Evolutionary conservation across 2,888 invertebrate genomes (phyloP).

Genomic region (Eristalis tenax): DNA sequence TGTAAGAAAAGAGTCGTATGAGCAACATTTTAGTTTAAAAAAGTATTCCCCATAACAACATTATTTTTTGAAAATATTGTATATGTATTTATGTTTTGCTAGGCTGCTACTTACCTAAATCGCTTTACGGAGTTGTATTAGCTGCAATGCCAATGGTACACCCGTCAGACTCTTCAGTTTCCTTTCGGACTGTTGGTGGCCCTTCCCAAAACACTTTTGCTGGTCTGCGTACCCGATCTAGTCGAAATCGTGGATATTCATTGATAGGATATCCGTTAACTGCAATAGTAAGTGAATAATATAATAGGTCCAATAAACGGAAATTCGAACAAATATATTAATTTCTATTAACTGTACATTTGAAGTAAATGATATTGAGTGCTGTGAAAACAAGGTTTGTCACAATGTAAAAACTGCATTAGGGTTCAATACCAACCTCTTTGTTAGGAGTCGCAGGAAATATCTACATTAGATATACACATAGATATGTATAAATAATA

Average conservation of each 20-base stretch:
- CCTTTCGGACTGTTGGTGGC: constrained; percentile 84
- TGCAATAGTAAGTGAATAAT: constrained; percentile 58
- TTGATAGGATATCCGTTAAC: constrained; percentile 80
- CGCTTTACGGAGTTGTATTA: constrained; percentile 80
- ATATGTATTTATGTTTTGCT: no score
- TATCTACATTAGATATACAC: constrained; percentile 76
- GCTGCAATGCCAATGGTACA: constrained; percentile 79
- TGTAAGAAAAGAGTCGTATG: no score
- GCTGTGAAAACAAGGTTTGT: background rate
- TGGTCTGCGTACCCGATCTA: constrained; percentile 85
- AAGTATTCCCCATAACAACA: no score
- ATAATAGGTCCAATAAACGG: background rate
- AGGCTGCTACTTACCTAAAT: constrained; percentile 79
- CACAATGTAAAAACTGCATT: background rate
- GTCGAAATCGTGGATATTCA: constrained; percentile 84
- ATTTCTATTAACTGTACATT: background rate
- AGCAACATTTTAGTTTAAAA: no score
- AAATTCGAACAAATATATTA: constrained; percentile 14
- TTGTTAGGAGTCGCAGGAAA: constrained; percentile 81
- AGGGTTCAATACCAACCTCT: constrained; percentile 78
- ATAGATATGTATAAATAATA: constrained; percentile 39
- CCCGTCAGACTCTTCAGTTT: constrained; percentile 83
- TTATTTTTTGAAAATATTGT: no score
- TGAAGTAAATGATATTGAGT: background rate
- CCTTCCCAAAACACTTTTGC: constrained; percentile 82